These are phyloP conservation scores for Serrognathus titanus DNA, from an alignment of 2,888 invertebrate species.

Conservation along the genomic window DNA sequence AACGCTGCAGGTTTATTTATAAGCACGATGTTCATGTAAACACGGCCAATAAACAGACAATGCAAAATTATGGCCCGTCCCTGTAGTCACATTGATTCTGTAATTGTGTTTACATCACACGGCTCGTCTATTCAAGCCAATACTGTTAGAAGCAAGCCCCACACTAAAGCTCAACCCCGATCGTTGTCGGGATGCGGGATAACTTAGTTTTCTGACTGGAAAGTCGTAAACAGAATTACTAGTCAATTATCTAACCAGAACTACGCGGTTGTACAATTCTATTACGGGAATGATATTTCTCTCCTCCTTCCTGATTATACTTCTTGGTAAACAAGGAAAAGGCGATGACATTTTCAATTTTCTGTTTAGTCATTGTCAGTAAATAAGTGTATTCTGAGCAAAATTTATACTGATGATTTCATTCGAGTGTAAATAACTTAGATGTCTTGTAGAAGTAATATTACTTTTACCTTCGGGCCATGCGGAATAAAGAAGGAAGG, in stretches of 20 bases:
- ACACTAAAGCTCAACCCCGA: constrained; percentile 9
- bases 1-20: constrained; percentile 23
- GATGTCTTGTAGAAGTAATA: constrained; percentile 49
- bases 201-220: constrained; percentile 24
- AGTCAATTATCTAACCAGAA: constrained; percentile 27
- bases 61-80: constrained; percentile 27
- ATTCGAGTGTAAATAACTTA: constrained; percentile 46
- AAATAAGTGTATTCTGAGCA: neutral
- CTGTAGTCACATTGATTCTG: constrained; percentile 32
- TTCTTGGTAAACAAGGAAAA: neutral
- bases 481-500: constrained; percentile 41
- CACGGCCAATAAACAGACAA: constrained; percentile 30
- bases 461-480: constrained; percentile 48
- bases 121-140: constrained; percentile 22
- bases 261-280: constrained; percentile 17
- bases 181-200: constrained; percentile 19
- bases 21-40: constrained; percentile 24
- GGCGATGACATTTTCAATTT: neutral
- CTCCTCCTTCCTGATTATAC: constrained; percentile 2
- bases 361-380: neutral
- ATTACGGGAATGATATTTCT: constrained; percentile 16
- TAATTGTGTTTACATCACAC: constrained; percentile 32
- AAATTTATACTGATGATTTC: neutral
- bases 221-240: constrained; percentile 31
- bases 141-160: constrained; percentile 7